Percentiles rank a stretch among this genome's conserved stretches.
Conservation (phyloP, 1,140 invertebrate species). For the Drosophila mauritiana region DNA sequence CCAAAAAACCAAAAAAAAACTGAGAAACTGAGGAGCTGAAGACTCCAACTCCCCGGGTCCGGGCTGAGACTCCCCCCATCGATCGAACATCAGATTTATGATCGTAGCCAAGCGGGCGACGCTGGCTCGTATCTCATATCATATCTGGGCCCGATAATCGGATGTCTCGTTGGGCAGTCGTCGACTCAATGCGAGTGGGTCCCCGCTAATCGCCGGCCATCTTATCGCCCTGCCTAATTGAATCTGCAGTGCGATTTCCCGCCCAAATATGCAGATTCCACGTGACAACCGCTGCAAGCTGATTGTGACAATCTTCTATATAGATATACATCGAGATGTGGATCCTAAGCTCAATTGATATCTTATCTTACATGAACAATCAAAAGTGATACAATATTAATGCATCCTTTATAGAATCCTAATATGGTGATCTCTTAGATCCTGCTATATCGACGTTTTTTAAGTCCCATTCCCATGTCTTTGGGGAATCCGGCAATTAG, state of each 20-base stretch:
- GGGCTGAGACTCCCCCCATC: constrained; percentile 12
- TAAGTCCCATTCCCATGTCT: no score
- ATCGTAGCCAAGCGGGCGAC: constrained; percentile 51
- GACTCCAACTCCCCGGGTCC: background rate
- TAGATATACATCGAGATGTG: background rate
- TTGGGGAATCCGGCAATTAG: background rate
- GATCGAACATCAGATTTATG: constrained; percentile 71
- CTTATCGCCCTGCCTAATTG: constrained; percentile 23
- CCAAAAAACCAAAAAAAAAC: background rate
- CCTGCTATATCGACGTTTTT: no score
- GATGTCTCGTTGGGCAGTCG: constrained; percentile 49
- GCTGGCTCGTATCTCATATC: constrained; percentile 64
- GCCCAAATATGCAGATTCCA: constrained; percentile 10
- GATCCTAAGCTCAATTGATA: background rate
- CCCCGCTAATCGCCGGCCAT: constrained; percentile 3
- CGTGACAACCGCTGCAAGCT: constrained; percentile 4
- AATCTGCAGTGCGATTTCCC: background rate
- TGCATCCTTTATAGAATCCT: background rate
- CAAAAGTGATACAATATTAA: background rate
- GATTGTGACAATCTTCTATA: background rate
- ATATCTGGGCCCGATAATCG: constrained; percentile 61
- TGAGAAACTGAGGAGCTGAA: constrained; percentile 13
- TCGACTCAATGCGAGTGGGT: constrained; percentile 11
- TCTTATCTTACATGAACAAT: background rate
- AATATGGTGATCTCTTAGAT: no score